A percentile compares a stretch with the other conserved stretches of the same genome.
Conservation (phyloP, 2,113 vertebrate genomes). For the Salvelinus fontinalis region DNA sequence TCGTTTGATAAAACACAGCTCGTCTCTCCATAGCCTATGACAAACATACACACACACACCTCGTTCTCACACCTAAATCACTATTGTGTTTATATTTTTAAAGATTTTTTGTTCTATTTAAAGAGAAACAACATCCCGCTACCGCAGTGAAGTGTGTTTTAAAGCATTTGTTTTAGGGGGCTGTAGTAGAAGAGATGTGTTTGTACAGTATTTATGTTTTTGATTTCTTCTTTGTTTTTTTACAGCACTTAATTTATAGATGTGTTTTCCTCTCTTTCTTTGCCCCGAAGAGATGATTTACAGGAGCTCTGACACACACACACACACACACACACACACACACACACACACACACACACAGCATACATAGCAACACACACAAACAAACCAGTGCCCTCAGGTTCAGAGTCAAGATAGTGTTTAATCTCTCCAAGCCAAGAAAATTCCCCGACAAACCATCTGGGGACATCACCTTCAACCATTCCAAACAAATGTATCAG, state of each 20-base stretch:
- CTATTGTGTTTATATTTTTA: slow-evolving; percentile 28
- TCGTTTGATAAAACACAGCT: slow-evolving; percentile 22
- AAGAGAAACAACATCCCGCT: slow-evolving; percentile 35
- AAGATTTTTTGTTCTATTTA: slow-evolving; percentile 6
- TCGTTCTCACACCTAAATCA: slow-evolving; percentile 42
- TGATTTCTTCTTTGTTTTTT: slow-evolving; percentile 69
- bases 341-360: not conserved
- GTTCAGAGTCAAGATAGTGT: slow-evolving; percentile 60
- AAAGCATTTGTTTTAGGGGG: slow-evolving; percentile 46
- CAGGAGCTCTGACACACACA: not conserved
- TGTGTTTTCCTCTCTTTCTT: slow-evolving; percentile 51
- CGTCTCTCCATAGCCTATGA: slow-evolving; percentile 7
- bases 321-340: no score
- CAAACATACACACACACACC: slow-evolving; percentile 9
- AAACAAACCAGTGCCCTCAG: slow-evolving; percentile 8
- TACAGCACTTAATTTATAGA: slow-evolving; percentile 83
- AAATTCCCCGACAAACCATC: slow-evolving; percentile 45
- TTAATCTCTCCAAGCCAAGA: slow-evolving; percentile 41
- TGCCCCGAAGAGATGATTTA: slow-evolving; percentile 5
- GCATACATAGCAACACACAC: not conserved
- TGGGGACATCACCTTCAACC: slow-evolving; percentile 45
- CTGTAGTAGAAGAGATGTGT: slow-evolving; percentile 57
- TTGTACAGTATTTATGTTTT: slow-evolving; percentile 88
- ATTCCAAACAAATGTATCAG: slow-evolving; percentile 11
- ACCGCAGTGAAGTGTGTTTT: slow-evolving; percentile 38